Base-by-base conservation (phyloP, 2,888 invertebrate species). In the Trichopria drosophilae region DNA sequence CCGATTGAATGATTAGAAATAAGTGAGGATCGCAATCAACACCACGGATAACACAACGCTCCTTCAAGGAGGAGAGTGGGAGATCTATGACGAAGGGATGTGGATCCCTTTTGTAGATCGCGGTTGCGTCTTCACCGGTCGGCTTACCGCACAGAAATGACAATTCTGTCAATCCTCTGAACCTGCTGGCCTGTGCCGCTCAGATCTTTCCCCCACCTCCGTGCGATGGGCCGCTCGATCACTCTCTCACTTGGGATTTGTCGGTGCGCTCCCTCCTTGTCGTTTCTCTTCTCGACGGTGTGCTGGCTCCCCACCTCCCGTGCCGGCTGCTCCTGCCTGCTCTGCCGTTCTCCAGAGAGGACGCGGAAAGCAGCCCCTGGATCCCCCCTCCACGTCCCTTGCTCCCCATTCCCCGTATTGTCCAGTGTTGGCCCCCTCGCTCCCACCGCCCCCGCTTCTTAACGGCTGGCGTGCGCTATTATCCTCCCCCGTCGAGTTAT, bases 161-260 rank as follows among this genome's bases (percentile, higher is more conserved):
- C 64, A 63, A n/a, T n/a, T n/a, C n/a, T n/a, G 63, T 67, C 63
- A 65, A 65, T 65, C 65, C 67, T 68, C 68, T 67, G 60, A 59
- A 62, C 57, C 66, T 63, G 65, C 61, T 31, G 34, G 45, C 39
- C 24, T 46, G 35, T 19, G 23, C 20, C 39, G 43, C 52, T 41
- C 20, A 15, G 32, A 32, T 31, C 31, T 29, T 42, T 48, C 53
- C 53, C 59, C 48, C 50, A 53, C 58, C 39, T 45, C 3, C 26
- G 7, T 12, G 4, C 24, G 20, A 18, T 34, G 18, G 26, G 23
- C 5, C 13, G 28, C 28, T 40, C 51, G 40, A 12, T 32, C 28
- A 6, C 40, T 7, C 9, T 18, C 49, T 42, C 24, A 22, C 36
- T n/a, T n/a, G n/a, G n/a, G n/a, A n/a, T n/a, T n/a, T n/a, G n/a